Base-by-base conservation (phyloP, 2,888 invertebrate species). In the Trimorus sp. region DNA sequence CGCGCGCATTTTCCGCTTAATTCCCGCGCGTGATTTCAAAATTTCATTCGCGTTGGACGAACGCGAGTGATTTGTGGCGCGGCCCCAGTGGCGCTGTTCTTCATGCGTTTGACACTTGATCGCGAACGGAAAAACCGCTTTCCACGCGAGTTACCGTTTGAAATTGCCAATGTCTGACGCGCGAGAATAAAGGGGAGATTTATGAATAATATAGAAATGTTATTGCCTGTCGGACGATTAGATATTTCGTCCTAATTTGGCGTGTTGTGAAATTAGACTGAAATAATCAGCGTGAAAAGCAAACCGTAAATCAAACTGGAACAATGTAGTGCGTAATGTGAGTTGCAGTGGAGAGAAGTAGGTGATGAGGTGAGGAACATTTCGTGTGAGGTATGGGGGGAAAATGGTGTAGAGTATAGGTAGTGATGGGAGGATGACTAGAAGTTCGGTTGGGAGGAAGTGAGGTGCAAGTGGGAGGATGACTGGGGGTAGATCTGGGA, bases 11-110 rank as follows among this genome's bases (percentile, higher is more conserved):
- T 48, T 59, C 37, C 54, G 16, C 51, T 63, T 37, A 26, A 58
- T 59, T 71, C 38, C 53, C 15, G 45, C 53, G 42, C 62, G 45
- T 54, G 36, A 26, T 70, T 60, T 63, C 26, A 56, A 59, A 71
- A 62, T 62, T 71, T 14, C 11, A 60, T 58, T 70, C 48, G 60
- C 58, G 60, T 40, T 60, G 49, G 58, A 70, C 58, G 51, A 40
- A 51, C 8, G 40, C 8, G 36, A 65, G 11, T 56, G 56, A 68
- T 69, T 69, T 59, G 49, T 59, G 49, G 26, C 59, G 14, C 49
- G n/a, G 38, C 15, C 15, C 9, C 26, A 42, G 40, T 49, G 60
- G 60, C 42, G 38, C 42, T 70, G 70, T 54, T 60, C 49, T 70
- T 51, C 38, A 59, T 56, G 38, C n/a, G 37, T 37, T 51, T 42